Conservation (phyloP, 2,888 invertebrate species). For the Drosophila villosipedis region DNA sequence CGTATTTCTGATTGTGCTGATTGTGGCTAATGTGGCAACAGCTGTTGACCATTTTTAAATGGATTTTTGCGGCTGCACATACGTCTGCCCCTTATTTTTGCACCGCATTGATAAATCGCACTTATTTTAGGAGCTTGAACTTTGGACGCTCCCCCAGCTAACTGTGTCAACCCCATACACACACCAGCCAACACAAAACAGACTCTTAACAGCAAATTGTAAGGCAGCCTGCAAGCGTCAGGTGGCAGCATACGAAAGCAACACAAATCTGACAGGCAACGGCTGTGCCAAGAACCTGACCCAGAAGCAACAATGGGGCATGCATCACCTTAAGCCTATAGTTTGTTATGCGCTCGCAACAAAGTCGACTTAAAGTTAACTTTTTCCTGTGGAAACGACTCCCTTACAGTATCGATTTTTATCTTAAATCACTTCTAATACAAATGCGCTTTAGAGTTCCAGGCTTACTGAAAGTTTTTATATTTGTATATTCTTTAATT, state of each 20-base stretch:
- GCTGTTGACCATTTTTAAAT: conserved; percentile 64
- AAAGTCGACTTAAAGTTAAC: conserved; percentile 11
- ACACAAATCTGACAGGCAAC: conserved; percentile 33
- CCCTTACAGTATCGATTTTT: neutral
- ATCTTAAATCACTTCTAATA: neutral
- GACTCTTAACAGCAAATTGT: conserved; percentile 13
- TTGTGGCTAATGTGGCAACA: conserved; percentile 73
- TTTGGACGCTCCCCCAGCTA: neutral
- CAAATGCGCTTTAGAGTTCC: neutral
- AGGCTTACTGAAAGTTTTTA: neutral
- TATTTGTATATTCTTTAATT: neutral
- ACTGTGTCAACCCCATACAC: conserved; percentile 7
- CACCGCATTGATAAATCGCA: conserved; percentile 63
- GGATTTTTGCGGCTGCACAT: conserved; percentile 41
- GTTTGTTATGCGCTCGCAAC: conserved; percentile 10
- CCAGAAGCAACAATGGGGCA: conserved; percentile 24
- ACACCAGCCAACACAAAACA: neutral
- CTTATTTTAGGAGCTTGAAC: conserved; percentile 33
- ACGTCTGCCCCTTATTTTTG: conserved; percentile 18
- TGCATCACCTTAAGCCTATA: conserved; percentile 19
- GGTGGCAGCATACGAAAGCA: conserved; percentile 22
- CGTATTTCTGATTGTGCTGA: conserved; percentile 1
- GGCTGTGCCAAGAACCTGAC: conserved; percentile 10
- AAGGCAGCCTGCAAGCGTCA: conserved; percentile 14
- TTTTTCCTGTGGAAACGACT: neutral